These are phyloP conservation scores for Celastrina argiolus DNA, from an alignment of 2,888 invertebrate genomes.

Conservation along the genomic window DNA sequence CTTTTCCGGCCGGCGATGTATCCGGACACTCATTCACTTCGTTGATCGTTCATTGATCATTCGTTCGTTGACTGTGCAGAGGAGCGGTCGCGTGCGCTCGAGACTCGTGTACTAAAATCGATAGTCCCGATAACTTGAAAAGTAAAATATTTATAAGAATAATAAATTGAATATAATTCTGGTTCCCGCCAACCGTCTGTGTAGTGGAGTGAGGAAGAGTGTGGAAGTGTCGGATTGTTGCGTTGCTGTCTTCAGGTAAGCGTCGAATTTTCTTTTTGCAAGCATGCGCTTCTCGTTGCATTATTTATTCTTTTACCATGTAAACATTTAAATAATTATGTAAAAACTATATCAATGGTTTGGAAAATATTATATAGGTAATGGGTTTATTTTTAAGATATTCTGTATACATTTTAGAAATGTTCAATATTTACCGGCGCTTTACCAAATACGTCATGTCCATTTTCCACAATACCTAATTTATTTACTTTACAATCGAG, in stretches of 20 bases:
- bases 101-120: background rate
- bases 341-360: background rate
- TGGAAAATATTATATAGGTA: background rate
- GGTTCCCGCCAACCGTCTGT: background rate
- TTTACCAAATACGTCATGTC: background rate
- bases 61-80: background rate
- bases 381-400: background rate
- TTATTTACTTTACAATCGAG: no score
- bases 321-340: background rate
- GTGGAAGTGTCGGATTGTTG: background rate
- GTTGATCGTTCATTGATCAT: background rate
- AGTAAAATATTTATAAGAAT: background rate
- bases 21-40: slow-evolving; percentile 16
- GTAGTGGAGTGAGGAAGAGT: background rate
- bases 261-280: background rate
- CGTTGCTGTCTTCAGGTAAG: background rate
- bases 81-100: background rate
- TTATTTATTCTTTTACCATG: background rate
- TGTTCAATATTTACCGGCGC: background rate
- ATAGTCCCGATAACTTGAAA: background rate
- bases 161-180: background rate
- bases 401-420: background rate
- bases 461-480: no score
- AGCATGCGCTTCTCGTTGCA: background rate
- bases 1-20: slow-evolving; percentile 10